Base-by-base conservation (phyloP, 2,888 invertebrate species). In the Eupsilia transversa region DNA sequence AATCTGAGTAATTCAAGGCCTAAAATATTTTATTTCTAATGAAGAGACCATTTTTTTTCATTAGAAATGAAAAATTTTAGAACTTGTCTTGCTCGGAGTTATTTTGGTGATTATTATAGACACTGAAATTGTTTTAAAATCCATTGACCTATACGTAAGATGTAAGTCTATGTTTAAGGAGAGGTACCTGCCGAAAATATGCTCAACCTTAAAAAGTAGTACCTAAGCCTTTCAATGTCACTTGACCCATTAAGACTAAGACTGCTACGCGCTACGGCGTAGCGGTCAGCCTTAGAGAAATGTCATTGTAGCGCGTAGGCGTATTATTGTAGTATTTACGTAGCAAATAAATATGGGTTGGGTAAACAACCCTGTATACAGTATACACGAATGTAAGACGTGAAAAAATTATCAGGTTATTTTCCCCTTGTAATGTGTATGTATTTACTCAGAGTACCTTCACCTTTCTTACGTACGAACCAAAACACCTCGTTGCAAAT, bases 261-360 rank as follows among this genome's bases (percentile, higher is more conserved):
- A 70, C 9, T 33, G 41, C 79, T 77, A 77, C 79, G 77, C 33
- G 60, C 78, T 79, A 79, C 76, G 78, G 14, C 79, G 79, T 82
- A 80, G 77, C 77, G 17, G 43, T 23, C 60, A 69, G 61, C 67
- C 43, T 52, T 46, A 38, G 46, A 41, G 3, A 52, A 77, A 68
- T 65, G 65, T 63, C 83, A 67, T 9, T 27, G 79, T 69, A 66
- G 35, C 57, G 46, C 66, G 80, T 73, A 56, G 80, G 66, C 35
- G 41, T 41, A n/a, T 49, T 69, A 68, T 65, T 60, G 35, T 63
- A 59, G 66, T 66, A 63, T 57, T 59, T 64, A 41, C 80, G 80
- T n/a, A 67, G 61, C 35, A 74, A 61, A 35, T 79, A 63, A 80
- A 80, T 74, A 60, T 60, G 27, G 52, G 52, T 57, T 20, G 12